A percentile compares a stretch with the other conserved stretches of the same genome.
These are phyloP conservation scores for Batillaria attramentaria DNA, from an alignment of 1,140 invertebrate species.

Conservation along the genomic window DNA sequence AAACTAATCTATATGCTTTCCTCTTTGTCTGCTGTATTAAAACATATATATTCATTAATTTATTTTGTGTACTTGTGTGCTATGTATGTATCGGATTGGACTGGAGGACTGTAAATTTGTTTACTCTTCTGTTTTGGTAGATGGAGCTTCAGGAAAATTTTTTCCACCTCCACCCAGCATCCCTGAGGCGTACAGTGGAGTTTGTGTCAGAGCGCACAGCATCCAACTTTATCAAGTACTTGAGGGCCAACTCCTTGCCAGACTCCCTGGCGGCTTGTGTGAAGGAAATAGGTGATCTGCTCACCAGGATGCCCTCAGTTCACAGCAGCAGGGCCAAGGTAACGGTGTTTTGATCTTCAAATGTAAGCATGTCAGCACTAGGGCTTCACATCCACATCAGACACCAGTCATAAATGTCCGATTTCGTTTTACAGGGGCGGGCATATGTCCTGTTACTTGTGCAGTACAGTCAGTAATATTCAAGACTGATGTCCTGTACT, in stretches of 20 bases:
- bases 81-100: not conserved
- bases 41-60: not conserved
- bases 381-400: too few species aligned
- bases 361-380: too few species aligned
- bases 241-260: not conserved
- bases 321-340: too few species aligned
- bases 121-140: not conserved
- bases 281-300: too few species aligned
- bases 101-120: not conserved
- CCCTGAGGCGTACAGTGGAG: not conserved
- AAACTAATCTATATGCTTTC: not conserved
- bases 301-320: too few species aligned
- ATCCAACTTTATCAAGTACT: not conserved
- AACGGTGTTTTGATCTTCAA: too few species aligned
- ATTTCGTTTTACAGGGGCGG: too few species aligned
- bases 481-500: too few species aligned
- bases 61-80: not conserved
- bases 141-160: not conserved
- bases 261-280: too few species aligned
- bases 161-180: not conserved
- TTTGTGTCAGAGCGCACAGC: not conserved
- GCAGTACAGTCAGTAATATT: too few species aligned
- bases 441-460: too few species aligned
- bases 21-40: not conserved
- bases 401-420: too few species aligned